Base-by-base conservation (phyloP, 2,797 vertebrate genomes). In the Huso huso region DNA sequence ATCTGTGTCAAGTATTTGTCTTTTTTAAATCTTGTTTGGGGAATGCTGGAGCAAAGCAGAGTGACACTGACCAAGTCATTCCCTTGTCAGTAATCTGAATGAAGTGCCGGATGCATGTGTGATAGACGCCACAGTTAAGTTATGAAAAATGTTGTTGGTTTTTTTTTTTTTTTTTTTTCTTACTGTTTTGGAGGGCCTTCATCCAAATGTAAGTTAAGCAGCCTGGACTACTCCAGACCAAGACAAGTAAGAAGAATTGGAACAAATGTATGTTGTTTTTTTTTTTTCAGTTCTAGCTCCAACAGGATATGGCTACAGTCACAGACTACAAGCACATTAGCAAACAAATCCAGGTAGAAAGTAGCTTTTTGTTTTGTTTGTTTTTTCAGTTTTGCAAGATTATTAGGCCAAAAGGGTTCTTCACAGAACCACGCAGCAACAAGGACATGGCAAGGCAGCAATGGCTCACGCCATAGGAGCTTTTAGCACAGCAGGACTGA, bases 301-400 rank as follows among this genome's bases (percentile, higher is more conserved):
- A 74, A 83, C 74, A 0, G 84, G 82, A 80, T 81, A 79, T 83
- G 82, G 84, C 84, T 5, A 37, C 78, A 78, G 77, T 81, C 88
- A 88, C 87, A 86, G 92, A 92, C 90, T 86, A 91, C 90, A 91
- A 92, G 90, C 93, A 92, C 93, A 93, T 85, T 92, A 92, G 93
- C 93, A 82, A 82, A 83, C 77, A 83, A 79, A 85, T 82, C 83
- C 84, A 78, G 89, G 86, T 86, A 85, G 84, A 86, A 88, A 88
- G 89, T 88, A 88, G 91, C 91, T 82, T 87, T 37, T 37, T 37
- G 37, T 37, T 37, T 37, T 37, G 37, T 37, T 37, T 37, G 37
- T 37, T 37, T 37, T 37, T 76, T 81, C 74, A 86, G 84, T 86
- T 84, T 89, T 82, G 89, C 83, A 79, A 88, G 88, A 87, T 85